phyloP scores from a whole-genome alignment of 2,797 vertebrate species.

The Sebastolobus altivelis region DNA sequence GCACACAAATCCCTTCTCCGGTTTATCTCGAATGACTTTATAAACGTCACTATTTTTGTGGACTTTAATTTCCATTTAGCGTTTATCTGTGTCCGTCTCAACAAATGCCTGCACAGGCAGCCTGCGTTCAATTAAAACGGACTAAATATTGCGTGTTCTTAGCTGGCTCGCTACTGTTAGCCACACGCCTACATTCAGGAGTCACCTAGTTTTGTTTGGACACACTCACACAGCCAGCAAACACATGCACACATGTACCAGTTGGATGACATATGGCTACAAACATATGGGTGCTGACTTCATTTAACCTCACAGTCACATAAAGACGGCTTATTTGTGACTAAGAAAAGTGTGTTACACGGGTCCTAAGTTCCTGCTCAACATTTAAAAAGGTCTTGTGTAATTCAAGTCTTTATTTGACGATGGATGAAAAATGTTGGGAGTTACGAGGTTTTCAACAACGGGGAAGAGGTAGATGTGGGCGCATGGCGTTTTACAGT shows the following conservation, averaged over 20 bases:
- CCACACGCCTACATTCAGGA: background rate
- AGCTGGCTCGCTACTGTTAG: background rate
- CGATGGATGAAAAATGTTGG: slow-evolving; percentile 2
- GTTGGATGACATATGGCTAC: background rate
- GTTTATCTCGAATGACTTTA: background rate
- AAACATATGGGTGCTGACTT: slow-evolving; percentile 1
- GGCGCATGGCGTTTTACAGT: slow-evolving; percentile 33
- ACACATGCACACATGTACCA: background rate
- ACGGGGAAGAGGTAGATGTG: background rate
- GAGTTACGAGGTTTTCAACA: background rate
- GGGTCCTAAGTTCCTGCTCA: background rate
- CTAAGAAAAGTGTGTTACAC: background rate
- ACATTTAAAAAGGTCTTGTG: background rate
- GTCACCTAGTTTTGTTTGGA: background rate
- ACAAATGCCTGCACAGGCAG: too few relatives aligned
- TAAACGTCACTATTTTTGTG: background rate
- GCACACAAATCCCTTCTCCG: background rate
- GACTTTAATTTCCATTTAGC: too few relatives aligned
- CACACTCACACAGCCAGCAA: background rate
- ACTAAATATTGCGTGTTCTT: background rate
- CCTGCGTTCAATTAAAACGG: too few relatives aligned
- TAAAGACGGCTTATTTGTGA: slow-evolving; percentile 23
- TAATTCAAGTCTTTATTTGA: background rate
- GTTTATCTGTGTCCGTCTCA: too few relatives aligned
- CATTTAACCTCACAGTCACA: background rate